Conservation (phyloP, 2,888 invertebrate species). For the Acanthosepion pharaonis region DNA sequence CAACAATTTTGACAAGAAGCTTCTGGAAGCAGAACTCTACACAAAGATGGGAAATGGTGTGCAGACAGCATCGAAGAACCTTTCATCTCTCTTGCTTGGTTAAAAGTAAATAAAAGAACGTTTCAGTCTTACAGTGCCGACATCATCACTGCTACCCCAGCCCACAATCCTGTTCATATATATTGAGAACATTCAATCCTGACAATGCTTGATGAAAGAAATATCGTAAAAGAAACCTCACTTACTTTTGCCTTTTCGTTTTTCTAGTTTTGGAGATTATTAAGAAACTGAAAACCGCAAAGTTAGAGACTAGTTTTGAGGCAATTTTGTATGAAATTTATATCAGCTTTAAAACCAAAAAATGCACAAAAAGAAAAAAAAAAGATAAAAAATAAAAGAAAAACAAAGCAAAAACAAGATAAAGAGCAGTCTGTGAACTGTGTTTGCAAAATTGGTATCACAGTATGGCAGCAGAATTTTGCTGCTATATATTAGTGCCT, state of each 20-base stretch:
- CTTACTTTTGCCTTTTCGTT: no score
- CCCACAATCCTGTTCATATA: no score
- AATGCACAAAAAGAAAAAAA: background rate
- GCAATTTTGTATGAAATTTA: no score
- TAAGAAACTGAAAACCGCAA: no score
- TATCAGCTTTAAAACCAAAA: no score
- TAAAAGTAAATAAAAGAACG: background rate
- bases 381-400: background rate
- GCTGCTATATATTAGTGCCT: background rate
- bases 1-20: conserved; percentile 45
- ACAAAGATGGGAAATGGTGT: conserved; percentile 37
- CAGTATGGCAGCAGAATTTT: background rate
- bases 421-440: background rate
- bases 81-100: background rate
- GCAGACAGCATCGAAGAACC: conserved; percentile 36
- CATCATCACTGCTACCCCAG: background rate
- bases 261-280: no score
- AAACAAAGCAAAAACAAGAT: background rate
- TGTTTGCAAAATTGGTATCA: background rate
- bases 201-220: no score
- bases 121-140: background rate
- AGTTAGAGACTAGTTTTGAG: no score
- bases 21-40: conserved; percentile 43
- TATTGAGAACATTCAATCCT: no score
- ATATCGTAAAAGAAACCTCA: no score